These are phyloP conservation scores for Tyrophagus putrescentiae DNA, from an alignment of 1,140 invertebrate species.

Conservation along the genomic window DNA sequence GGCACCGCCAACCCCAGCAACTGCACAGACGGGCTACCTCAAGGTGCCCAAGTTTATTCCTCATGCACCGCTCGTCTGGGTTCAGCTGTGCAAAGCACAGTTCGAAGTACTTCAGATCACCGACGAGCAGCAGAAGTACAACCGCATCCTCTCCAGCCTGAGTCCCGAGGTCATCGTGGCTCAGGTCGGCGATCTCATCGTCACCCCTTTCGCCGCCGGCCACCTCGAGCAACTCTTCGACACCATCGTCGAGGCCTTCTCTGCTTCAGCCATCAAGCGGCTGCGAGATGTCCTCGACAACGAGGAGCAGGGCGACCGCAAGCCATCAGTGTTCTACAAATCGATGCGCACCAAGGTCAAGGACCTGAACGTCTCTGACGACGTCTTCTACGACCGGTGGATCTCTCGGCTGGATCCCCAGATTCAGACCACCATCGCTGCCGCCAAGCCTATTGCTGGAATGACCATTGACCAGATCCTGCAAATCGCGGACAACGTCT, in stretches of 20 bases:
- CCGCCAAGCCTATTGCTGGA: not conserved
- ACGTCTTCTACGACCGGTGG: not conserved
- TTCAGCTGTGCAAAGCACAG: no score
- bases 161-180: no score
- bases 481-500: not conserved
- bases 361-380: not conserved
- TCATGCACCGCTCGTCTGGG: no score
- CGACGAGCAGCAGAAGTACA: no score
- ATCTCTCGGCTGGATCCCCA: not conserved
- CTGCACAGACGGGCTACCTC: no score
- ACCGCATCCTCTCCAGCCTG: no score
- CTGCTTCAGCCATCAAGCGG: constrained; percentile 2
- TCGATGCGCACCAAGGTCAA: not conserved
- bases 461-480: not conserved
- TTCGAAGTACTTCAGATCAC: no score
- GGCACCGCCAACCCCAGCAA: no score
- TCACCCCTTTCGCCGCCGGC: no score
- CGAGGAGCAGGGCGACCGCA: not conserved
- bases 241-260: not conserved
- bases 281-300: not conserved
- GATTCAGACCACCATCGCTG: not conserved
- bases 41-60: no score
- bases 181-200: no score
- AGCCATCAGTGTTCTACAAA: not conserved
- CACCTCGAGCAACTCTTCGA: no score